phyloP scores from a whole-genome alignment of 2,113 vertebrate genomes.

The Triplophysa siluroides region DNA sequence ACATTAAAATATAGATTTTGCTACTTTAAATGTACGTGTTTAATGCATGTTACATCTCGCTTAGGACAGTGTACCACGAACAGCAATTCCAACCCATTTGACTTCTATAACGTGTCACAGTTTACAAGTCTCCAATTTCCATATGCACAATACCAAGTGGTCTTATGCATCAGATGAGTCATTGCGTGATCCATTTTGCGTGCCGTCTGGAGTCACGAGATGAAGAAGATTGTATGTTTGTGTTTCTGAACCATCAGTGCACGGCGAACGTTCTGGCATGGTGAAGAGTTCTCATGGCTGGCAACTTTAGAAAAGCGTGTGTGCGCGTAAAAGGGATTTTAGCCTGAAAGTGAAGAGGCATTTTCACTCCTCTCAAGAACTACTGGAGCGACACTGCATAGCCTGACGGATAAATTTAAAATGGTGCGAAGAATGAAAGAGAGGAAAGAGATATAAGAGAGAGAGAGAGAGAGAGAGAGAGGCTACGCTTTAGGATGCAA shows the following conservation, averaged over 20 bases:
- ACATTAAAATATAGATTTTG: too few relatives aligned
- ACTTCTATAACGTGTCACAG: too few relatives aligned
- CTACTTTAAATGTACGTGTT: too few relatives aligned
- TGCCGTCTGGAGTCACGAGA: neutral
- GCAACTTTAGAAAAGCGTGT: constrained; percentile 21
- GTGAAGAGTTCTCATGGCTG: constrained; percentile 20
- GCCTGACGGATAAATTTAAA: constrained; percentile 40
- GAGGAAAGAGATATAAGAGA: constrained; percentile 23
- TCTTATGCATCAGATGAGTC: too few relatives aligned
- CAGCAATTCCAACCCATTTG: too few relatives aligned
- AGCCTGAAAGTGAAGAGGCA: constrained; percentile 26
- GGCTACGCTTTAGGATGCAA: constrained; percentile 28
- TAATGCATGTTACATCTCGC: too few relatives aligned
- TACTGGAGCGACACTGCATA: constrained; percentile 42
- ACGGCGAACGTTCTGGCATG: constrained; percentile 17
- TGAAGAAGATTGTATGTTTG: neutral
- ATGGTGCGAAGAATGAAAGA: constrained; percentile 22
- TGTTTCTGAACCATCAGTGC: constrained; percentile 14
- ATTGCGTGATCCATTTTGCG: neutral
- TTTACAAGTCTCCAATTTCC: too few relatives aligned
- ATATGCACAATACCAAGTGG: too few relatives aligned
- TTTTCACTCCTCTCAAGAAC: constrained; percentile 40
- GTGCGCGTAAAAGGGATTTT: constrained; percentile 6
- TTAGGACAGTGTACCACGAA: too few relatives aligned
- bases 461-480: constrained; percentile 8